Evolutionary conservation across 2,797 vertebrate genomes (phyloP).

Genomic region (Leptatherina wallacei): DNA sequence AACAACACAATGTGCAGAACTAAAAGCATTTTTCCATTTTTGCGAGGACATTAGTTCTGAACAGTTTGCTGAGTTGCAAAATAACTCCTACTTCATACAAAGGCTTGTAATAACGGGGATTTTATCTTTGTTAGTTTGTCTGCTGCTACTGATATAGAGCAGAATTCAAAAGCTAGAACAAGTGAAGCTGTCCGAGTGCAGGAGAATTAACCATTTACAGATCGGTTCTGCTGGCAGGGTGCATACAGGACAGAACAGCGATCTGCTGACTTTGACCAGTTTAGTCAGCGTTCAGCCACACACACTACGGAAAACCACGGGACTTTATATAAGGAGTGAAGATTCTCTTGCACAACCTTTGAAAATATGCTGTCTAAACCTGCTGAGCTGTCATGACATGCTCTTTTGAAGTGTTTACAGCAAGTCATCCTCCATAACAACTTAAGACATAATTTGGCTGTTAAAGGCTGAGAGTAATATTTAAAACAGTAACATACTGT

Average conservation of each 20-base stretch:
- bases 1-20: not conserved
- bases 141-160: not conserved
- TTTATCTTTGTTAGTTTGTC: constrained; percentile 7
- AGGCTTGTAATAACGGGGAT: not conserved
- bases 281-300: constrained; percentile 14
- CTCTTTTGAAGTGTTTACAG: not conserved
- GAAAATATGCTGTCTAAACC: not conserved
- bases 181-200: not conserved
- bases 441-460: not conserved
- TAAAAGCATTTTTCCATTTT: not conserved
- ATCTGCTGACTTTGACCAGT: not conserved
- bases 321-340: not conserved
- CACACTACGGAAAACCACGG: no score
- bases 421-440: constrained; percentile 20
- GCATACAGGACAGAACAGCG: not conserved
- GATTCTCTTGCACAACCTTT: not conserved
- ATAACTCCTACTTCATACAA: not conserved
- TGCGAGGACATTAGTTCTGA: constrained; percentile 22
- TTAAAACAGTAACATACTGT: not conserved
- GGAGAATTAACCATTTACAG: constrained; percentile 59
- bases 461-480: constrained; percentile 18
- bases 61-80: constrained; percentile 21
- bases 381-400: constrained; percentile 35
- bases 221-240: constrained; percentile 12
- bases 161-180: constrained; percentile 1